Evolutionary conservation across 2,797 vertebrate species (phyloP), one percentile per base, ranked within the genome.

Genomic region (Rhabdomys pumilio): DNA sequence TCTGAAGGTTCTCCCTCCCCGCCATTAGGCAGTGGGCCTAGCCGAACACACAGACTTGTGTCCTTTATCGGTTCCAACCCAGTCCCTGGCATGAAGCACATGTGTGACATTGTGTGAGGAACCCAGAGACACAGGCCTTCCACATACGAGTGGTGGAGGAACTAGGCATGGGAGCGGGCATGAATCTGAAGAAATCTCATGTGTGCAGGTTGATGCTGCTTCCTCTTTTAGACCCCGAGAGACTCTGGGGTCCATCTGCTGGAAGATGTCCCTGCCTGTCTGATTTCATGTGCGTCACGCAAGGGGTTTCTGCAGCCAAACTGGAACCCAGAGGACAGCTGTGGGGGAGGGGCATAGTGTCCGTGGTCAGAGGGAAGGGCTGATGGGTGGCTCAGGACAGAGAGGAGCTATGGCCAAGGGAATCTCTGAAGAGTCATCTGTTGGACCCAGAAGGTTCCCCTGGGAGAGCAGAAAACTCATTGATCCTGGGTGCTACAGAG

Each of bases 101-200:
- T 3, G 19, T 69, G 77, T 77, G 38, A 44, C 53, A 4, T 20
- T 93, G 67, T 88, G 67, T 65, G 88, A 77, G 50, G 79, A 41
- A 20, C 63, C 34, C n/a, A 57, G 73, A 63, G 81, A 65, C 29
- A 69, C 20, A 15, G 20, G 57, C 22, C 34, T 86, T 83, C 80
- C 67, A 10, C 10, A 59, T 41, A 20, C 9, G 44, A 59, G 57
- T 85, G 75, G 86, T 2, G 13, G 31, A 67, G 61, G 79, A 89
- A 17, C 47, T 6, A 47, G 77, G n/a, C 61, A 77, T n/a, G 91
- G 73, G 92, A 22, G 53, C n/a, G 44, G 82, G 55, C 41, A 38
- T 73, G 7, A 38, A 82, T 92, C 83, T 84, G 76, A 93, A 93
- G 90, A 92, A 67, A 95, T 73, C 59, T 59, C 11, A 44, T 2